Evolutionary conservation across 2,888 invertebrate species (phyloP), one percentile per base, ranked within the genome.

Genomic region (Ichneumoninae sp.): DNA sequence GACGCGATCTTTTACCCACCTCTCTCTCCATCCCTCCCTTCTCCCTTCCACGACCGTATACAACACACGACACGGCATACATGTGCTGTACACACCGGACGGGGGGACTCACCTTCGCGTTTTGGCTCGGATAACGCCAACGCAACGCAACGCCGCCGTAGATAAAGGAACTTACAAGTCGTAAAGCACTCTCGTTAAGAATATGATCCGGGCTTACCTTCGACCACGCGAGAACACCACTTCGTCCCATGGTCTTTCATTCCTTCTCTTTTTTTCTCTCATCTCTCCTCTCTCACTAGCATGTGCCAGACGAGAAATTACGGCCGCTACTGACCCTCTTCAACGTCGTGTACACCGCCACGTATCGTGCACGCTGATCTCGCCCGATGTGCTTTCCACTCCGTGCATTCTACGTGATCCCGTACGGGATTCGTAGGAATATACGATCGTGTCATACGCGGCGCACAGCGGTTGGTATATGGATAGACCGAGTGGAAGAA

Each of bases 141-240:
- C 92, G 87, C 87, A 86, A 87, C 69, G 81, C 83, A 90, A 91
- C 92, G 90, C 89, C 90, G 89, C 91, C 92, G 88, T 93, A 93
- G 93, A 93, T 93, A 93, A 93, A 93, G 90, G 91, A 87, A 87
- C 90, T 90, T 89, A 54, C 88, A 88, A 88, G 87, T 90, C 92
- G 91, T 93, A 93, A 93, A 93, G 89, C 91, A 92, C 91, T 92
- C 93, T 93, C 91, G 92, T 93, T 93, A 93, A 93, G 93, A 93
- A 93, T 93, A 93, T 93, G 93, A 93, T 93, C 93, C 92, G 92
- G 92, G 89, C 91, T 91, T 91, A 90, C 92, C 89, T 92, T 92
- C 91, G 90, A 89, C 91, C 90, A 90, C 89, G 89, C 89, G 88
- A 89, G 83, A 81, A 86, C 86, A 84, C 88, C 83, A 85, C 86